These are phyloP conservation scores for Gallinago media DNA, from an alignment of 2,113 vertebrate genomes.

Conservation along the genomic window DNA sequence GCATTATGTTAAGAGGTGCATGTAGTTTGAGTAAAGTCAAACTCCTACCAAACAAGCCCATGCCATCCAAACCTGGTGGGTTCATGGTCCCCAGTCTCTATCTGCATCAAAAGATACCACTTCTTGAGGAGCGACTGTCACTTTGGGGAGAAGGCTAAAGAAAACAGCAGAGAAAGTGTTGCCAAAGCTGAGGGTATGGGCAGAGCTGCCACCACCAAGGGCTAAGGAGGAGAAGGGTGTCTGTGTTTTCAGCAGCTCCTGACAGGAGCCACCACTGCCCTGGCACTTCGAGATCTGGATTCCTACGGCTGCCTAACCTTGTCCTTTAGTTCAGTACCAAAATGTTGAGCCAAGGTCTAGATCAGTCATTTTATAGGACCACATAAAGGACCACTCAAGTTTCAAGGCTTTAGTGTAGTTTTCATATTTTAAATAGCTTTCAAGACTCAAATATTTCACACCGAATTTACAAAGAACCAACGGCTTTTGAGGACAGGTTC, in stretches of 20 bases:
- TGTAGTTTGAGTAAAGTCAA: neutral
- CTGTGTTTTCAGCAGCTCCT: neutral
- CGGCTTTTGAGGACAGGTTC: neutral
- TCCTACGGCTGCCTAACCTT: neutral
- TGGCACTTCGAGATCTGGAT: neutral
- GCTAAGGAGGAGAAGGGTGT: neutral
- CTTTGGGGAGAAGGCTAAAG: neutral
- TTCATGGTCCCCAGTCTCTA: neutral
- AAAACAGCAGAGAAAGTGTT: neutral
- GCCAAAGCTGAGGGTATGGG: neutral
- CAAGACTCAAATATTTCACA: neutral
- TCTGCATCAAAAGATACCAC: neutral
- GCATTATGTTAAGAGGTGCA: neutral
- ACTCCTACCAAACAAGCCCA: neutral
- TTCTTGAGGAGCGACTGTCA: neutral
- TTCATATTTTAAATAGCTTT: neutral
- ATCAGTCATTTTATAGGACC: neutral
- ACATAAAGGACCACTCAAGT: fast-evolving
- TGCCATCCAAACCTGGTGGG: neutral
- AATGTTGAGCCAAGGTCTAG: neutral
- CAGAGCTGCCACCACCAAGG: neutral
- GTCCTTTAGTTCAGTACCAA: neutral
- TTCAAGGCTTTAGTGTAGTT: neutral
- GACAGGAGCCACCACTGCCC: neutral
- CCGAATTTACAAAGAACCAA: neutral